These are phyloP conservation scores for Redunca redunca DNA, from an alignment of 2,113 vertebrate genomes.

Conservation along the genomic window DNA sequence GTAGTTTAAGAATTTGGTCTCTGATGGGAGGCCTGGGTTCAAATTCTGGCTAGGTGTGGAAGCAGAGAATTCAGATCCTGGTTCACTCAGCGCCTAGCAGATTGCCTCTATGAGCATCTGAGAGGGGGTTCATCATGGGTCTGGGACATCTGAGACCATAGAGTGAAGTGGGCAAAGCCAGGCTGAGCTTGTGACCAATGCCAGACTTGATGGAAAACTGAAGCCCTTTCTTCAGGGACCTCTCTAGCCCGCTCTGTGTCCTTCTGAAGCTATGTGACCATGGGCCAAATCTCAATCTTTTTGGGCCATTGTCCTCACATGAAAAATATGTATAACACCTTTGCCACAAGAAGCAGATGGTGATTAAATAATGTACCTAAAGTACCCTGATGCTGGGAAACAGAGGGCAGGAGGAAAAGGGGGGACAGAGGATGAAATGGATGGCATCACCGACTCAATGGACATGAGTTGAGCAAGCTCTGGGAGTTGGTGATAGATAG, in stretches of 20 bases:
- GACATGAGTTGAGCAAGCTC: background rate
- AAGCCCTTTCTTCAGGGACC: background rate
- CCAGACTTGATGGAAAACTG: background rate
- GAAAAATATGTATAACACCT: background rate
- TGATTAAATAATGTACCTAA: background rate
- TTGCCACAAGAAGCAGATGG: background rate
- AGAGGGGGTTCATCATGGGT: background rate
- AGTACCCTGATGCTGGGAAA: background rate
- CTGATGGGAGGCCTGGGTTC: background rate
- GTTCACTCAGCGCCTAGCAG: background rate
- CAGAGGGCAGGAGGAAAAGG: background rate
- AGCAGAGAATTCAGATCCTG: background rate
- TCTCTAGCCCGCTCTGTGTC: background rate
- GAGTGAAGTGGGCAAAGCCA: background rate
- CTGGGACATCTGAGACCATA: background rate
- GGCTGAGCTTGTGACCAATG: background rate
- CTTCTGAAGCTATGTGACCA: background rate
- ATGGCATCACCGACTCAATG: background rate
- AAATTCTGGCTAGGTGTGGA: background rate
- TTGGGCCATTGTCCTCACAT: background rate
- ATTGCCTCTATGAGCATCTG: background rate
- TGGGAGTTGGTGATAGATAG: background rate
- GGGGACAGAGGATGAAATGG: background rate
- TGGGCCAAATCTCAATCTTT: background rate
- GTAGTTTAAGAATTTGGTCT: constrained; percentile 10